These are phyloP conservation scores for Drosophila merina DNA, from an alignment of 2,888 invertebrate genomes.

Conservation along the genomic window DNA sequence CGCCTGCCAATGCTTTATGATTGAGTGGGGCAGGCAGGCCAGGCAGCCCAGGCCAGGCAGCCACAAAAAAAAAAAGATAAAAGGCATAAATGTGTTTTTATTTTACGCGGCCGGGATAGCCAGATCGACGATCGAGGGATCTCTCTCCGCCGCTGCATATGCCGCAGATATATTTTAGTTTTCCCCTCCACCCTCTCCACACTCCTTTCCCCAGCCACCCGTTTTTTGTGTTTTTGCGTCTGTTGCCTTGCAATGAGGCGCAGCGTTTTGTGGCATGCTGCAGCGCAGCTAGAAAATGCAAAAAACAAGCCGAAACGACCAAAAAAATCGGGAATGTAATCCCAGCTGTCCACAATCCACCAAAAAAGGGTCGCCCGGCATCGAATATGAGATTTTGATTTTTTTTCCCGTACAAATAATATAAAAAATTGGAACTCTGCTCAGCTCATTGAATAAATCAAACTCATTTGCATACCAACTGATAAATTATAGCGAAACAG, in stretches of 20 bases:
- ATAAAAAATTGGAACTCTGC: constrained; percentile 65
- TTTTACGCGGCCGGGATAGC: constrained; percentile 46
- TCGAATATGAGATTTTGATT: constrained; percentile 15
- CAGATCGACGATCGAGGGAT: constrained; percentile 1
- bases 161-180: constrained; percentile 68
- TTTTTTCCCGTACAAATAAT: constrained; percentile 27
- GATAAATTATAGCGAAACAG: constrained; percentile 69
- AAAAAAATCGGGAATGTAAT: constrained; percentile 24
- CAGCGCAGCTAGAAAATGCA: constrained; percentile 41
- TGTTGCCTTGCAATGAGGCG: constrained; percentile 83
- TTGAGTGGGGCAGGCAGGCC: constrained; percentile 63
- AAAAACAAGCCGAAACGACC: constrained; percentile 22
- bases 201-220: too few species aligned
- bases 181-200: constrained; percentile 27
- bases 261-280: constrained; percentile 75
- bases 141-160: constrained; percentile 43
- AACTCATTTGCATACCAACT: constrained; percentile 78
- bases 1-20: constrained; percentile 79
- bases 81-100: constrained; percentile 69
- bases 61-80: constrained; percentile 13
- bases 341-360: constrained; percentile 56
- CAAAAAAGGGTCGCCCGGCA: constrained; percentile 28
- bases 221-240: constrained; percentile 70
- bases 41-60: too few species aligned
- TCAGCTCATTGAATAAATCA: constrained; percentile 80